A percentile compares a stretch with the other conserved stretches of the same genome.
phyloP scores from a whole-genome alignment of 2,113 vertebrate species.

The Eurystomus gularis region DNA sequence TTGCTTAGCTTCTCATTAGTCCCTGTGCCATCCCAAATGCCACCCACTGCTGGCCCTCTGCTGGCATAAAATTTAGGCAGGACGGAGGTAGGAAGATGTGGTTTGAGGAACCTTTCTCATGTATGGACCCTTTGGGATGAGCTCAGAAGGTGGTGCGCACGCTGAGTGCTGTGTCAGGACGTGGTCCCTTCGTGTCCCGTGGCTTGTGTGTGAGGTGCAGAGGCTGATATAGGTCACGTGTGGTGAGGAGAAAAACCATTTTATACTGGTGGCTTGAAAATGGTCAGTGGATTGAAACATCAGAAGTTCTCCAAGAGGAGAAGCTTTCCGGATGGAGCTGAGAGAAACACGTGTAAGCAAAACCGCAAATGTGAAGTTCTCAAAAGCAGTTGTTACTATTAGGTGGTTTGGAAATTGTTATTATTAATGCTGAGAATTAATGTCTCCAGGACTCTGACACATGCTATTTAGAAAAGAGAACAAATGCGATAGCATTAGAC shows the following conservation, averaged over 20 bases:
- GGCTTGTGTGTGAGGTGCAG: fast-evolving
- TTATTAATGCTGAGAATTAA: not conserved
- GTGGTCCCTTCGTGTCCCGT: fast-evolving
- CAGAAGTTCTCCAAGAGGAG: not conserved
- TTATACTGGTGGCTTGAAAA: not conserved
- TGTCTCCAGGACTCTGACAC: not conserved
- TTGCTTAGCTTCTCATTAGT: not conserved
- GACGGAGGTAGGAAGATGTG: fast-evolving
- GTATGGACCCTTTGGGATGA: not conserved
- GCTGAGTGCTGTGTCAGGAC: not conserved
- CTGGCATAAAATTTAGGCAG: not conserved
- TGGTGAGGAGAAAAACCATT: not conserved
- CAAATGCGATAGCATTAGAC: not conserved
- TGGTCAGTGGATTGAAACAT: not conserved
- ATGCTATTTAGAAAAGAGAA: not conserved
- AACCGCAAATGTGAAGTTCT: not conserved
- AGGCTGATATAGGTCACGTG: fast-evolving
- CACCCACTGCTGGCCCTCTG: not conserved
- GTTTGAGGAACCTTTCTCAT: not conserved
- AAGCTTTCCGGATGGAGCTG: not conserved
- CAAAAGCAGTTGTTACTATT: not conserved
- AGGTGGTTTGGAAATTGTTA: not conserved
- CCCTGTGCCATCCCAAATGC: not conserved
- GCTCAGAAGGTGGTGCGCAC: not conserved
- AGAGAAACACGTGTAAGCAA: not conserved